These are phyloP conservation scores for Sebastes jordani DNA, from an alignment of 2,797 vertebrate species.

Conservation along the genomic window DNA sequence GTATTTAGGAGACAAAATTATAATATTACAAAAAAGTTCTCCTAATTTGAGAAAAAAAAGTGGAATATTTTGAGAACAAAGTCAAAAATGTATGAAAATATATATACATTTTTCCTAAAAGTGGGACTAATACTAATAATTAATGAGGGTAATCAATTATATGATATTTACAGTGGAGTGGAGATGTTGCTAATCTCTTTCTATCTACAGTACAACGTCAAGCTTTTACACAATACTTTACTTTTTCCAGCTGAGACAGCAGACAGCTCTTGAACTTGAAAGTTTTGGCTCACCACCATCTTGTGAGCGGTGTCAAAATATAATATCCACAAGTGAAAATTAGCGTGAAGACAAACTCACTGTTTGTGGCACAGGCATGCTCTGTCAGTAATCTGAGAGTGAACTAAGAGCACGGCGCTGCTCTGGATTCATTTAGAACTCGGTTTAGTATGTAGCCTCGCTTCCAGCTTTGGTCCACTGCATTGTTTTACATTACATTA, in stretches of 20 bases:
- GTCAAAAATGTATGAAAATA: neutral
- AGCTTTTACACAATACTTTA: neutral
- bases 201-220: neutral
- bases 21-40: too few relatives aligned
- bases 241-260: slow-evolving; percentile 13
- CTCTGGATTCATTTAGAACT: slow-evolving; percentile 43
- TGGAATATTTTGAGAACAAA: too few relatives aligned
- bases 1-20: too few relatives aligned
- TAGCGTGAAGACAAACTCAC: slow-evolving; percentile 50
- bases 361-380: slow-evolving; percentile 22
- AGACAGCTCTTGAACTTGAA: slow-evolving; percentile 1
- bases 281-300: slow-evolving; percentile 26
- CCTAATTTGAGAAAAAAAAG: too few relatives aligned
- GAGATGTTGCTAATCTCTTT: neutral
- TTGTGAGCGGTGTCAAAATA: slow-evolving; percentile 36
- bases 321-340: slow-evolving; percentile 59
- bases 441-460: neutral
- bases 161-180: neutral
- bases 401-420: neutral
- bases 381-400: slow-evolving; percentile 26
- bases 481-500: slow-evolving; percentile 30
- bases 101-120: too few relatives aligned
- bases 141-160: neutral
- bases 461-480: slow-evolving; percentile 18
- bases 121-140: too few relatives aligned